Base-by-base conservation (phyloP, 2,888 invertebrate species). In the Hemithea aestivaria region DNA sequence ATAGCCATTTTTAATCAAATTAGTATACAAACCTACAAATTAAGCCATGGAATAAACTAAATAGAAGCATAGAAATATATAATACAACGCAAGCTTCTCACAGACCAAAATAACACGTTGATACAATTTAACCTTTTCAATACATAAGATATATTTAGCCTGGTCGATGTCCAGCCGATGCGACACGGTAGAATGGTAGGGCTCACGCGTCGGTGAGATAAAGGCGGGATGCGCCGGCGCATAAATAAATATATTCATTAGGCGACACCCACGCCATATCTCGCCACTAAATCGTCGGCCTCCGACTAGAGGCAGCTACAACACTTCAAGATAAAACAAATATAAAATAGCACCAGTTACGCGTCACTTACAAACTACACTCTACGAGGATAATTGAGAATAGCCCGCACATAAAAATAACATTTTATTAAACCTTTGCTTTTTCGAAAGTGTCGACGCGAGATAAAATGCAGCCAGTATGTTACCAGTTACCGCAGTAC, bases 221-320 rank as follows among this genome's bases (percentile, higher is more conserved):
- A 81, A 77, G 80, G 66, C 69, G 53, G 50, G 54, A 42, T 62
- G 59, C 58, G 62, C 59, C 64, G 58, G 62, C 72, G 73, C 73
- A 73, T 74, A 84, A 85, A 84, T 84, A 85, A 83, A 81, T 84
- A 82, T 83, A 84, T 85, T 87, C 85, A 87, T 85, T 87, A 85
- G 80, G 76, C 71, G 76, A 85, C 87, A 83, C 85, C 87, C 82
- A 85, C 85, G 75, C 76, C 62, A 51, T 82, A 83, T 85, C 83
- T 71, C 65, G 70, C 66, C 73, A 80, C 75, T 87, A 87, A 87
- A 87, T 85, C 68, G 66, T 55, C 66, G 76, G 73, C 73, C 76
- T 66, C 78, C 73, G 80, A 78, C 77, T 64, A 63, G 64, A 62
- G 67, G 62, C 66, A 63, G 66, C 60, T 36, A 58, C 58, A 58